Conservation (phyloP, 2,113 vertebrate genomes). For the Alectura lathami region DNA sequence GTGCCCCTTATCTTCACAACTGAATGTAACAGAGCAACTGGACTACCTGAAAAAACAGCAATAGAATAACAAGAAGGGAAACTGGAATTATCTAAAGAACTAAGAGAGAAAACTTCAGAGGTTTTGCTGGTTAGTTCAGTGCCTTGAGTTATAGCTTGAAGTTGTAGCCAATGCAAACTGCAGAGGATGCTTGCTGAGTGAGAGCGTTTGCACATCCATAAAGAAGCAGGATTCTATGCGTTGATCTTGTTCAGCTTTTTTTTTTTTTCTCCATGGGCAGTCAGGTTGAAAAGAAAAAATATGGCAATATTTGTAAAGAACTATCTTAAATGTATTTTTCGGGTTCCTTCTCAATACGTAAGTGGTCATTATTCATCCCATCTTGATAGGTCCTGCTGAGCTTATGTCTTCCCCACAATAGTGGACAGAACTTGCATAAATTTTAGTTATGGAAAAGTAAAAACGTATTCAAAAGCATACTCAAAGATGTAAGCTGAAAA, state of each 20-base stretch:
- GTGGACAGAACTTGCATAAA: background rate
- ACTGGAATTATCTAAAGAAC: background rate
- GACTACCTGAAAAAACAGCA: background rate
- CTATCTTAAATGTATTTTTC: background rate
- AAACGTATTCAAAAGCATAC: background rate
- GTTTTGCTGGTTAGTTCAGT: background rate
- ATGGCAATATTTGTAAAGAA: background rate
- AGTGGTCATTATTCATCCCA: fast-evolving
- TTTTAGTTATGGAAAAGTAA: background rate
- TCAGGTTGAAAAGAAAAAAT: background rate
- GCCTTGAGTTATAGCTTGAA: background rate
- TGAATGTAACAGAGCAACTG: background rate
- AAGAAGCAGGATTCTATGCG: background rate
- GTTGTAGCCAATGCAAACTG: background rate
- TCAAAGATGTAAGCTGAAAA: background rate
- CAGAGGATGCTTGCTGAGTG: background rate
- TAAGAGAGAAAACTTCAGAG: background rate
- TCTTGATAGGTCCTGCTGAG: background rate
- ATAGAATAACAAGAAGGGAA: background rate
- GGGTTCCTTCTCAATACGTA: background rate
- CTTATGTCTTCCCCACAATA: background rate
- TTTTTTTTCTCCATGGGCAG: background rate
- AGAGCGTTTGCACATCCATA: background rate
- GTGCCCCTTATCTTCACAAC: background rate
- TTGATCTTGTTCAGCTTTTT: background rate